These are phyloP conservation scores for Planiliza haematocheilus DNA, from an alignment of 2,113 vertebrate genomes.

Conservation along the genomic window DNA sequence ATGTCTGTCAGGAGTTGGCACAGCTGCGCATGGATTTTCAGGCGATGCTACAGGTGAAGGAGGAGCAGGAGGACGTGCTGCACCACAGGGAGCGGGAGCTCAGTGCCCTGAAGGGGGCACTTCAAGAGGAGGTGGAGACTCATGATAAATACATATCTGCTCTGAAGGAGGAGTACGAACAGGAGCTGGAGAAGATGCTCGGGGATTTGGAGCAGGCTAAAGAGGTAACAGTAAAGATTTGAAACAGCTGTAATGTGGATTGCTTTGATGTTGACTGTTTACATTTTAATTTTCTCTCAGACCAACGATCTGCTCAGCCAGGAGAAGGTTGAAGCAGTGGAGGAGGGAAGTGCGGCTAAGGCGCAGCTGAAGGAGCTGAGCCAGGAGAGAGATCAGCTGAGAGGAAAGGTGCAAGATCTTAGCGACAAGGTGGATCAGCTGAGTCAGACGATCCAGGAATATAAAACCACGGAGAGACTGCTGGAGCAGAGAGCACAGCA, in stretches of 20 bases:
- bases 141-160: slow-evolving; percentile 90
- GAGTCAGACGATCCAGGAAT: slow-evolving; percentile 70
- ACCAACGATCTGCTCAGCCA: slow-evolving; percentile 63
- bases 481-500: slow-evolving; percentile 75
- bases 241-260: not conserved
- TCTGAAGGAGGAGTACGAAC: slow-evolving; percentile 88
- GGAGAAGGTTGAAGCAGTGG: slow-evolving; percentile 63
- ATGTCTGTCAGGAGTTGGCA: slow-evolving; percentile 82
- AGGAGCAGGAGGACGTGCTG: slow-evolving; percentile 92
- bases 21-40: slow-evolving; percentile 88
- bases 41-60: slow-evolving; percentile 87
- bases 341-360: slow-evolving; percentile 53
- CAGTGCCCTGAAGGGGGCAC: slow-evolving; percentile 89
- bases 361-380: slow-evolving; percentile 71
- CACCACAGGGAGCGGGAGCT: slow-evolving; percentile 89
- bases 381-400: slow-evolving; percentile 76
- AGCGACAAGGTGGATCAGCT: slow-evolving; percentile 77
- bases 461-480: slow-evolving; percentile 65
- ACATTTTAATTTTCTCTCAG: slow-evolving; percentile 38
- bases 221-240: slow-evolving; percentile 80
- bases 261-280: not conserved
- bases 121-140: slow-evolving; percentile 94
- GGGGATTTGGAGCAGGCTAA: slow-evolving; percentile 84
- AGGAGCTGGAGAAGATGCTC: slow-evolving; percentile 84
- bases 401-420: slow-evolving; percentile 67